Percentiles rank a stretch among this genome's conserved stretches.
Evolutionary conservation across 2,888 invertebrate genomes (phyloP).

Genomic region (Hirtodrosophila histrioides): DNA sequence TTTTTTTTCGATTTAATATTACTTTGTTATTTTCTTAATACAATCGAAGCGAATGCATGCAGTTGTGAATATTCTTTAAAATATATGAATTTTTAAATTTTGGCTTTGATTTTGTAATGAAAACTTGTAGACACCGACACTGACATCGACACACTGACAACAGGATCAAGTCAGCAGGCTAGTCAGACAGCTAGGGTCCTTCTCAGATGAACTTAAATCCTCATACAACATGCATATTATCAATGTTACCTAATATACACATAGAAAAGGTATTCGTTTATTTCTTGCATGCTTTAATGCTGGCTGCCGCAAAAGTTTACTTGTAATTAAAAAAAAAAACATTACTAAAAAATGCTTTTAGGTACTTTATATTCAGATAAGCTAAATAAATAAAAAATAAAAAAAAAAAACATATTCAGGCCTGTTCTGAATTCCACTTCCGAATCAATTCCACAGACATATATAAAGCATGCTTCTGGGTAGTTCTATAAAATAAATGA

Average conservation of each 20-base stretch:
- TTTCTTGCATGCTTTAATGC: slow-evolving; percentile 82
- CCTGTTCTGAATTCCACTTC: too few relatives aligned
- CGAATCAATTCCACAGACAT: too few relatives aligned
- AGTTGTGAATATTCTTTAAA: slow-evolving; percentile 46
- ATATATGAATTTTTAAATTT: slow-evolving; percentile 44
- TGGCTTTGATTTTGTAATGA: slow-evolving; percentile 49
- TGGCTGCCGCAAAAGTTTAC: slow-evolving; percentile 82
- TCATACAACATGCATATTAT: slow-evolving; percentile 19
- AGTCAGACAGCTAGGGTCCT: slow-evolving; percentile 21
- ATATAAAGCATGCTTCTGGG: too few relatives aligned
- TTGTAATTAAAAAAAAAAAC: too few relatives aligned
- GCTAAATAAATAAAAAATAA: slow-evolving; percentile 13
- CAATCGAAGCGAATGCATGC: slow-evolving; percentile 56
- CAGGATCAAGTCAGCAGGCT: slow-evolving; percentile 4
- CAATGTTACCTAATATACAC: slow-evolving; percentile 18
- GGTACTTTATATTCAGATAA: slow-evolving; percentile 24
- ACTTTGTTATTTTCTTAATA: slow-evolving; percentile 8
- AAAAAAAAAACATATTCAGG: too few relatives aligned
- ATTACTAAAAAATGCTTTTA: slow-evolving; percentile 46
- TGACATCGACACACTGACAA: slow-evolving; percentile 27
- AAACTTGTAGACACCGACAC: slow-evolving; percentile 53
- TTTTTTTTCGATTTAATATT: neutral
- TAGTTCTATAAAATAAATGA: too few relatives aligned
- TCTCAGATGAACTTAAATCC: slow-evolving; percentile 3
- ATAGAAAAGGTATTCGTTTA: slow-evolving; percentile 23